phyloP scores from a whole-genome alignment of 1,140 invertebrate genomes.

The Drosophila lowei region DNA sequence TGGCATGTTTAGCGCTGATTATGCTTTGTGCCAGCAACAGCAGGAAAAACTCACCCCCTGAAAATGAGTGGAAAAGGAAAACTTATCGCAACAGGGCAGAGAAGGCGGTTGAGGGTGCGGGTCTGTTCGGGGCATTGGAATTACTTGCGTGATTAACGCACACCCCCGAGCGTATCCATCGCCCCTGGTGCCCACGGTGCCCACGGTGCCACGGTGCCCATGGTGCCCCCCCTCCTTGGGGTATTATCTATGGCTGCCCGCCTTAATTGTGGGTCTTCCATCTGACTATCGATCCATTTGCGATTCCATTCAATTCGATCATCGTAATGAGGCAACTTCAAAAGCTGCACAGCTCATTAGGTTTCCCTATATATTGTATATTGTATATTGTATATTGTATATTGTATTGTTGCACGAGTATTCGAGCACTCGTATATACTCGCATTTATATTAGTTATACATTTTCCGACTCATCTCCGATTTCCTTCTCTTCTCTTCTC shows the following conservation, averaged over 20 bases:
- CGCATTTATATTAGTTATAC: conserved; percentile 33
- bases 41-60: conserved; percentile 60
- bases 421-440: neutral
- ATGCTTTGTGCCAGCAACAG: conserved; percentile 60
- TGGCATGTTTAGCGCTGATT: conserved; percentile 78
- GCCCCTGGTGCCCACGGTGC: conserved; percentile 6
- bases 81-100: conserved; percentile 57
- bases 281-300: conserved; percentile 72
- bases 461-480: conserved; percentile 52
- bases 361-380: conserved; percentile 12
- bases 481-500: conserved; percentile 14
- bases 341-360: conserved; percentile 77
- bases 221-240: conserved; percentile 3
- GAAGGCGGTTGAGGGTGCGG: conserved; percentile 17
- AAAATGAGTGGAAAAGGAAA: conserved; percentile 17
- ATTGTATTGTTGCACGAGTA: neutral
- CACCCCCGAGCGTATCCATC: conserved; percentile 63
- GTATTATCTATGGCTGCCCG: conserved; percentile 79
- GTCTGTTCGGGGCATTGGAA: conserved; percentile 62
- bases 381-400: conserved; percentile 11
- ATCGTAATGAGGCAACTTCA: conserved; percentile 68
- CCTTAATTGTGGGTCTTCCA: conserved; percentile 80
- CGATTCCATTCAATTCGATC: conserved; percentile 61
- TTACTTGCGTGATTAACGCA: conserved; percentile 80
- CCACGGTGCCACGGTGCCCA: conserved; percentile 3